phyloP scores from a whole-genome alignment of 2,797 vertebrate species.

The Sebastes nivosus region DNA sequence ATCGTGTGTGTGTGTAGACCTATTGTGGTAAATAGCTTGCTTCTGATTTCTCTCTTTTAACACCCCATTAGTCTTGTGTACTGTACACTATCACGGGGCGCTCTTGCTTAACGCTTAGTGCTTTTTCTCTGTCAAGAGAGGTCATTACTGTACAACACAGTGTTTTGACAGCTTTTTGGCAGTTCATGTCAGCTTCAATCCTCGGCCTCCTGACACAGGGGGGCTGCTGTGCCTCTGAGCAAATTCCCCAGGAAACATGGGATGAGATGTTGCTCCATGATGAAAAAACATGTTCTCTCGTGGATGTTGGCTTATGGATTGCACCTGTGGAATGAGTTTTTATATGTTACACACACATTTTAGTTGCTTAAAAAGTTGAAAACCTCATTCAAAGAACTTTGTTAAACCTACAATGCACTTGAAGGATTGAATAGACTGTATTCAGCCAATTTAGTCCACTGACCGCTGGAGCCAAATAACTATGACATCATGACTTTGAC shows the following conservation, averaged over 20 bases:
- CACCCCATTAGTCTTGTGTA: slow-evolving; percentile 28
- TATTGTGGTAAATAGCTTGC: background rate
- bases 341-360: background rate
- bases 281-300: slow-evolving; percentile 17
- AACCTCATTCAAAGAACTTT: background rate
- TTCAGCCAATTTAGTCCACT: background rate
- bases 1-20: background rate
- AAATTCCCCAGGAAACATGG: slow-evolving; percentile 50
- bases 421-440: background rate
- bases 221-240: slow-evolving; percentile 38
- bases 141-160: slow-evolving; percentile 37
- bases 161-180: slow-evolving; percentile 65
- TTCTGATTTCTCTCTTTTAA: slow-evolving; percentile 51
- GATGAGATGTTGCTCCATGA: slow-evolving; percentile 47
- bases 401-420: background rate
- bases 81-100: slow-evolving; percentile 16
- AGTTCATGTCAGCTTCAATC: slow-evolving; percentile 31
- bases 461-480: slow-evolving; percentile 9
- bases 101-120: slow-evolving; percentile 31
- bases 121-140: slow-evolving; percentile 45
- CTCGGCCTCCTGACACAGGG: slow-evolving; percentile 17
- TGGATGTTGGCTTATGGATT: slow-evolving; percentile 17
- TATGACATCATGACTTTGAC: slow-evolving; percentile 67
- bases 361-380: background rate
- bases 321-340: slow-evolving; percentile 36